phyloP scores from a whole-genome alignment of 2,888 invertebrate species.

The Lasioglossum morio region DNA sequence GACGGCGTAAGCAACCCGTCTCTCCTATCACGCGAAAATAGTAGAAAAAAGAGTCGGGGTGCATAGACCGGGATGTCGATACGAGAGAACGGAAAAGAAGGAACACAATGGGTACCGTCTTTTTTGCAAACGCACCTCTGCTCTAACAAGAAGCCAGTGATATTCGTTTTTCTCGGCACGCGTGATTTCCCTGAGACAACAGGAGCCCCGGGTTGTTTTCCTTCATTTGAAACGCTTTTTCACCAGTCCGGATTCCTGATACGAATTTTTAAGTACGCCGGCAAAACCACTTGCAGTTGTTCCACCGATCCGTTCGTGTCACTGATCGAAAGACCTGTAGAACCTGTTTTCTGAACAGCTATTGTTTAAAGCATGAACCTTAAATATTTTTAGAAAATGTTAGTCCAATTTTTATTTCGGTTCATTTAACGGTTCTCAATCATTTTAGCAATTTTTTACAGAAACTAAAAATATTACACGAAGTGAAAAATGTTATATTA shows the following conservation, averaged over 20 bases:
- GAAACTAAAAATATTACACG: neutral
- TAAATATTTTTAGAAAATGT: too few relatives aligned
- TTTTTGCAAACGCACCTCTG: conserved; percentile 39
- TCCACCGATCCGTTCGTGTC: neutral
- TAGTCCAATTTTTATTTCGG: too few relatives aligned
- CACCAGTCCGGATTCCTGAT: neutral
- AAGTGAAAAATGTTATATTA: neutral
- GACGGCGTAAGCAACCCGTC: conserved; percentile 59
- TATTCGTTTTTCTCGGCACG: conserved; percentile 61
- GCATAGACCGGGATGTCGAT: conserved; percentile 57
- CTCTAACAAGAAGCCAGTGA: conserved; percentile 58
- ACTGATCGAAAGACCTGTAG: neutral
- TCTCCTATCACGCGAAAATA: conserved; percentile 51
- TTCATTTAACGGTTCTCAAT: too few relatives aligned
- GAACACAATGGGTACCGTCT: conserved; percentile 61
- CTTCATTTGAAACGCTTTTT: conserved; percentile 22
- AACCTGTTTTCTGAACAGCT: neutral
- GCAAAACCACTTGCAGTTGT: neutral
- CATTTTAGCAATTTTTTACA: neutral
- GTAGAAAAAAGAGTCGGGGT: conserved; percentile 54
- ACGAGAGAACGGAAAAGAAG: conserved; percentile 50
- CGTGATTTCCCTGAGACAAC: conserved; percentile 57
- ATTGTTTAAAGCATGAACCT: too few relatives aligned
- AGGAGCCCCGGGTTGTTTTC: conserved; percentile 39
- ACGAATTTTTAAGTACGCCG: neutral